Evolutionary conservation across 2,113 vertebrate species (phyloP), one percentile per base, ranked within the genome.

Genomic region (Setophaga petechia): DNA sequence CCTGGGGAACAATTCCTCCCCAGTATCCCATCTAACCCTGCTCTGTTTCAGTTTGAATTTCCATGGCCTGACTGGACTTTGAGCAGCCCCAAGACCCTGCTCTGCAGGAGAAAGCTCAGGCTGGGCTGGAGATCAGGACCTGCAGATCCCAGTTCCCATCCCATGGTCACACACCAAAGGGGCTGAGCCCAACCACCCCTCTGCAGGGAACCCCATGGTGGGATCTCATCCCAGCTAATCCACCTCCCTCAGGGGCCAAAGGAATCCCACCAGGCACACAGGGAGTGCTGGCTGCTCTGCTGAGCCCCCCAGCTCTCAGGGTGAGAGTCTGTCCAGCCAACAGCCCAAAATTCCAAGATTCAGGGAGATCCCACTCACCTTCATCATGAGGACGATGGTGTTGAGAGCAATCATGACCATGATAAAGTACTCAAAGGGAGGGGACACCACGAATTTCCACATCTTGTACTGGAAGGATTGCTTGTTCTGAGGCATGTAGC

Each of bases 331-430:
- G 27, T 37, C n/a, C 57, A 69, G 27, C 24, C 83, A 91, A 33
- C 37, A 76, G 12, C 62, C 59, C 9, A 0, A 47, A 66, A 73
- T 10, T 30, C 83, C 59, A 47, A 27, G 41, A 7, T 61, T 49
- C 37, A 58, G 51, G 31, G 55, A 54, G 25, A 82, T 25, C 15
- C 46, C 39, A 68, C 97, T 92, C 94, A 99, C 99, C 99, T 99
- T 99, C 99, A 99, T 99, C 99, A 99, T 99, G 68, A 99, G 98
- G 33, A 99, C 99, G 63, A 99, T 98, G 2, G 99, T 99, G 96
- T 99, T 99, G 97, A 99, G 98, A 9, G 99, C 99, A 5, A 99
- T 99, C 99, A 99, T 99, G 90, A 99, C 99, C 99, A 99, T 99
- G 95, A 99, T 99, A 91, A 99, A 99, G 94, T 99, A 99, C 86